A percentile compares a stretch with the other conserved stretches of the same genome.
Conservation (phyloP, 2,113 vertebrate genomes). For the Acanthisitta chloris region DNA sequence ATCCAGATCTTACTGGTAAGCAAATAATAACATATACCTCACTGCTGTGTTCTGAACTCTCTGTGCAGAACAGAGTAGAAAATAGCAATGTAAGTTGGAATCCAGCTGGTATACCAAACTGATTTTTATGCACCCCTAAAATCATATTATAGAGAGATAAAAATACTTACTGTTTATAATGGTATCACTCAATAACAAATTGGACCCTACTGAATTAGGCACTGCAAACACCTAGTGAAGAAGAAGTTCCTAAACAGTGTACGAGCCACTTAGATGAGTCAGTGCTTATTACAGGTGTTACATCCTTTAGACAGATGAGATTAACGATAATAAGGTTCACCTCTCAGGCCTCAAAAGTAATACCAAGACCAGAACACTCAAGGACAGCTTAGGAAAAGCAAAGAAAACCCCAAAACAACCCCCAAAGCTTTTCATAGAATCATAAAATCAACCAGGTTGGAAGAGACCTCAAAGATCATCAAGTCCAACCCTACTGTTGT, state of each 20-base stretch:
- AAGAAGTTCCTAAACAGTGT: neutral
- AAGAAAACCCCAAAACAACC: neutral
- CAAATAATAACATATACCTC: neutral
- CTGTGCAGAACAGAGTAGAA: neutral
- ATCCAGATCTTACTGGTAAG: neutral
- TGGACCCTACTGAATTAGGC: neutral
- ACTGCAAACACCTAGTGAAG: neutral
- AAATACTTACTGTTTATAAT: neutral
- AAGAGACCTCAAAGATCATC: too few relatives aligned
- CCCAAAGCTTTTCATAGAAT: neutral
- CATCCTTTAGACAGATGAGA: neutral
- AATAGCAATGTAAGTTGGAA: neutral
- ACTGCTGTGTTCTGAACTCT: too few relatives aligned
- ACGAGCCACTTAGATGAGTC: neutral
- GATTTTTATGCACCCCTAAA: neutral
- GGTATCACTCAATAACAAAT: neutral
- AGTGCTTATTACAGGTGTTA: neutral
- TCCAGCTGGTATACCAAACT: neutral
- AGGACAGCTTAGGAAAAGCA: neutral
- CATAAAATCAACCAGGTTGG: too few relatives aligned
- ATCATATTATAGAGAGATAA: fast-evolving
- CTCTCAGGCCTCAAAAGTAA: neutral
- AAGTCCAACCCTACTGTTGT: too few relatives aligned
- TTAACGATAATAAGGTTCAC: neutral
- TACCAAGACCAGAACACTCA: fast-evolving